A percentile compares a stretch with the other conserved stretches of the same genome.
Evolutionary conservation across 2,888 invertebrate species (phyloP).

Genomic region (Uropetala carovei): DNA sequence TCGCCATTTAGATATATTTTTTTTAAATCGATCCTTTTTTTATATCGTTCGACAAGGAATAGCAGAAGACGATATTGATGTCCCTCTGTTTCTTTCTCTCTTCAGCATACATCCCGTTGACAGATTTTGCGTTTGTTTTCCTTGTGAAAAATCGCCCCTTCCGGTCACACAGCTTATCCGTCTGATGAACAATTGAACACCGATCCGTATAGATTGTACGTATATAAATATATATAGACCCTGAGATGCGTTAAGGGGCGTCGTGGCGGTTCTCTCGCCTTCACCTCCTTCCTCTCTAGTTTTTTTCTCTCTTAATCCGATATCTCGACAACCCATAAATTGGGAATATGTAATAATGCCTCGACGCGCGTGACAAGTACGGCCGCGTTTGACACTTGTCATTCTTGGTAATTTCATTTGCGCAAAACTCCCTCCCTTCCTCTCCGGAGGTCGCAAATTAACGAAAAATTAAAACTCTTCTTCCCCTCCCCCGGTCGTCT

Average conservation of each 20-base stretch:
- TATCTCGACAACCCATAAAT: conserved; percentile 59
- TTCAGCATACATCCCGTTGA: not conserved
- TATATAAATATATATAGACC: not conserved
- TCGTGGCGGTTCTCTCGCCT: not conserved
- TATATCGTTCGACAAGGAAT: no score
- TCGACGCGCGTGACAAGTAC: conserved; percentile 31
- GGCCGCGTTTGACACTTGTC: conserved; percentile 50
- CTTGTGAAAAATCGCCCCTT: not conserved
- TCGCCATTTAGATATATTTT: no score
- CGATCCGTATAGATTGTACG: not conserved
- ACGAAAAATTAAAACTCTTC: conserved; percentile 55
- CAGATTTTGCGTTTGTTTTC: not conserved
- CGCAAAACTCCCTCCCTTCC: not conserved
- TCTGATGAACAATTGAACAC: not conserved
- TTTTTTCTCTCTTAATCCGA: conserved; percentile 39
- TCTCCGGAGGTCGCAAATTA: conserved; percentile 49
- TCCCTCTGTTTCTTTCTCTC: no score
- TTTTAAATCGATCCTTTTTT: no score
- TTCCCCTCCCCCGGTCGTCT: not conserved
- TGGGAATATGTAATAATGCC: conserved; percentile 50
- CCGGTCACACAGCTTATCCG: not conserved
- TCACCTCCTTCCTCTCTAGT: not conserved
- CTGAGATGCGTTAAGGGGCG: not conserved
- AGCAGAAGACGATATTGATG: no score
- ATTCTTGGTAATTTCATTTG: conserved; percentile 59